Evolutionary conservation across 2,888 invertebrate species (phyloP), one percentile per base, ranked within the genome.

Genomic region (Ellobium chinense): DNA sequence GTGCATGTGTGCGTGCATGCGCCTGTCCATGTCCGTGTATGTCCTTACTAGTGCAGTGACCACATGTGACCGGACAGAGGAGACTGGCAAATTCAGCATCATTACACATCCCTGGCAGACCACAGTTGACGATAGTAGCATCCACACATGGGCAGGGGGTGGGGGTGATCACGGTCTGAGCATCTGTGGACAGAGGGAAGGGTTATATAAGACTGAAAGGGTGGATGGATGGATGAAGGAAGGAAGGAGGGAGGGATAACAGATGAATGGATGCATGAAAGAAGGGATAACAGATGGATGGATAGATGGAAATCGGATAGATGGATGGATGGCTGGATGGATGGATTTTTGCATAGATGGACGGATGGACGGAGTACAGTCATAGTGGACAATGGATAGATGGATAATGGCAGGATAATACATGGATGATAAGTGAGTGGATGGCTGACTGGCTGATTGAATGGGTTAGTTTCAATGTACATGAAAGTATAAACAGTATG

Each of bases 61-160:
- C 63, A 63, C 63, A 63, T 2, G 63, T 27, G 4, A 29, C 24
- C 31, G 63, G 63, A 27, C 63, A 63, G 3, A 63, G 29, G 14
- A 63, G 29, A 63, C 63, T 63, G 63, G 63, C 63, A 29, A 63
- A 63, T 29, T 63, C 63, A 12, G 63, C 31, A 29, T 63, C 63
- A 9, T n/a, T 18, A 29, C 63, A 63, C 63, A 63, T n/a, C 2
- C 63, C 63, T 2, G 27, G 29, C 3, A 63, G 3, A 18, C 4
- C 18, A 27, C 63, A 63, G 63, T 63, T 31, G 27, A 63, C 29
- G 12, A 31, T 31, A 3, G 63, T 3, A 31, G 63, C 63, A 29
- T 63, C 63, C 29, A 31, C 63, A 31, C 63, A 63, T n/a, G 63
- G 63, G 27, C 63, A 29, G 3, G 63, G 63, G 29, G 63, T 31